These are phyloP conservation scores for Ceryle rudis DNA, from an alignment of 2,797 vertebrate genomes.

Conservation along the genomic window DNA sequence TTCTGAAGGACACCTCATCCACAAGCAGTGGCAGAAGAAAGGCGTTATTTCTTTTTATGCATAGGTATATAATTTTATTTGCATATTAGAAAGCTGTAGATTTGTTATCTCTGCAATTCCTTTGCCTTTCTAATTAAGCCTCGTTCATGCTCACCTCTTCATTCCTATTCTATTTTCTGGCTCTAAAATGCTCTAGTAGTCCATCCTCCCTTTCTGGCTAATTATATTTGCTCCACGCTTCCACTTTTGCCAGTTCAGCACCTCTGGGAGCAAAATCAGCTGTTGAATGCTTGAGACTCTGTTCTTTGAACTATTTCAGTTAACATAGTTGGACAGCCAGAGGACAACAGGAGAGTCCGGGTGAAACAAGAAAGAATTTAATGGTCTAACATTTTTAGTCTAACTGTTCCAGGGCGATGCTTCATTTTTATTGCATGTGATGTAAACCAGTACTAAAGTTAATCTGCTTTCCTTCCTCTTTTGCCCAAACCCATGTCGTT, in stretches of 20 bases:
- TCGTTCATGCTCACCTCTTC: not conserved
- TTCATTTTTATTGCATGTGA: not conserved
- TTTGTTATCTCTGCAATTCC: not conserved
- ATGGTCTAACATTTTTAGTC: not conserved
- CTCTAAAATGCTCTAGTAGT: not conserved
- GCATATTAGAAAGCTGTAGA: not conserved
- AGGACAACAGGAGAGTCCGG: conserved; percentile 3
- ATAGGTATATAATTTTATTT: not conserved
- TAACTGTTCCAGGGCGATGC: not conserved
- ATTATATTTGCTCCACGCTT: conserved; percentile 19
- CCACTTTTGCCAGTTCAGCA: conserved; percentile 47
- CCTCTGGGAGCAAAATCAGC: conserved; percentile 37
- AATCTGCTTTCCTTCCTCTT: not conserved
- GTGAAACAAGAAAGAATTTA: conserved; percentile 29
- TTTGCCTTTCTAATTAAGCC: not conserved
- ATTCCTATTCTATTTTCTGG: conserved; percentile 8
- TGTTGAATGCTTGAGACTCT: conserved; percentile 16
- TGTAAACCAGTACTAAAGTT: not conserved
- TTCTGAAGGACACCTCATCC: not conserved
- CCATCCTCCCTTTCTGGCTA: not conserved
- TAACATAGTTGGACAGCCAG: conserved; percentile 6
- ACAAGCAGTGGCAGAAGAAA: not conserved
- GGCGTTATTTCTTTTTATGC: not conserved
- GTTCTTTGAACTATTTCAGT: conserved; percentile 40
- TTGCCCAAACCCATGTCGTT: not conserved